Conservation (phyloP, 2,888 invertebrate genomes). For the Dryobota labecula region DNA sequence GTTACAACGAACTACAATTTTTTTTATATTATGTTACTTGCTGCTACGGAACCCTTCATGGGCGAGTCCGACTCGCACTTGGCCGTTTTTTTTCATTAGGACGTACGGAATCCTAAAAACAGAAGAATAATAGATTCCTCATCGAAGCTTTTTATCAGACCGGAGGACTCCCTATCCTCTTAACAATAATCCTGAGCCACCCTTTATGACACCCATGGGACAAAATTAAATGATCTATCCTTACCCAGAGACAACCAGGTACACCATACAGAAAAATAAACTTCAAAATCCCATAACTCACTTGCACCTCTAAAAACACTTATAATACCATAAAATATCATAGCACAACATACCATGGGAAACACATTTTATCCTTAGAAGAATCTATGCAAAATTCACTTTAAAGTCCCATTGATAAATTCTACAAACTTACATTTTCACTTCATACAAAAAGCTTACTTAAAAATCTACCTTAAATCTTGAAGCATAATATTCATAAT, state of each 20-base stretch:
- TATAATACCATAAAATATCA: conserved; percentile 50
- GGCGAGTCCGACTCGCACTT: no score
- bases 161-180: no score
- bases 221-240: conserved; percentile 11
- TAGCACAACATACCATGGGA: conserved; percentile 54
- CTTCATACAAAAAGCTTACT: background rate
- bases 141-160: no score
- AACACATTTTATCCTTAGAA: conserved; percentile 53
- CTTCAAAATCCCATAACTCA: conserved; percentile 40
- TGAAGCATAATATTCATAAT: background rate
- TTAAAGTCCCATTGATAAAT: conserved; percentile 39
- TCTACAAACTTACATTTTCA: background rate
- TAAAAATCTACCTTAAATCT: conserved; percentile 10
- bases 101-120: no score
- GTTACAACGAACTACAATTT: no score
- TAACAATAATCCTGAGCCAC: background rate
- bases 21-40: no score
- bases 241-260: background rate
- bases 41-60: no score
- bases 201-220: conserved; percentile 13
- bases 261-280: conserved; percentile 11
- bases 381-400: conserved; percentile 62
- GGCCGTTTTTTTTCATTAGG: no score
- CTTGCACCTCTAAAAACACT: conserved; percentile 53
- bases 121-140: no score